phyloP scores from a whole-genome alignment of 2,797 vertebrate genomes.

The Lepus townsendii region DNA sequence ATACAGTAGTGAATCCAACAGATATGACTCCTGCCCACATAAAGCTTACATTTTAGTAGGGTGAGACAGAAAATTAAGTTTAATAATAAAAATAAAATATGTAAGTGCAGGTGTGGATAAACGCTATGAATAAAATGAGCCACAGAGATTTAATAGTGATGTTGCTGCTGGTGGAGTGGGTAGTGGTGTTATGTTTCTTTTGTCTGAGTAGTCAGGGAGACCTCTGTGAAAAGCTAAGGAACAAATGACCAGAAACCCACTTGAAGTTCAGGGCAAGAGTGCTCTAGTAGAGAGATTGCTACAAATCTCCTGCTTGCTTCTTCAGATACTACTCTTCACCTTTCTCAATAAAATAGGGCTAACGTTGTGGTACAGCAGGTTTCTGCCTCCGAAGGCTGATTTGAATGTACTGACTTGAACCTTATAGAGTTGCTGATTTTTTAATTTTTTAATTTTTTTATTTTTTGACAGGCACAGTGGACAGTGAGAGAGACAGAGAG shows the following conservation, averaged over 20 bases:
- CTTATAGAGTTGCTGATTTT: not conserved
- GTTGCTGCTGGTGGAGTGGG: not conserved
- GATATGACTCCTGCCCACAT: not conserved
- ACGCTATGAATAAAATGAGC: constrained; percentile 24
- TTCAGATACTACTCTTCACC: not conserved
- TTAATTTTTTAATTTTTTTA: no score
- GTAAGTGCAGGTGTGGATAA: not conserved
- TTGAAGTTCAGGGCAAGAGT: not conserved
- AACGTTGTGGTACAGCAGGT: not conserved
- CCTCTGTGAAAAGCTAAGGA: not conserved
- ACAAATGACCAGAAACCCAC: not conserved
- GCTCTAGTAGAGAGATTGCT: not conserved
- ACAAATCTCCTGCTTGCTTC: not conserved
- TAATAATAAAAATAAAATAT: constrained; percentile 49
- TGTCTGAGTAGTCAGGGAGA: not conserved
- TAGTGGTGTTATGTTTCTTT: not conserved
- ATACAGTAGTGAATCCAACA: not conserved
- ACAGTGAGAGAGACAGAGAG: no score
- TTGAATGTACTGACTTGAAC: not conserved
- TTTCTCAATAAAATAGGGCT: not conserved
- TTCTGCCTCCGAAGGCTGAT: not conserved
- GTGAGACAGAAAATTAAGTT: constrained; percentile 17
- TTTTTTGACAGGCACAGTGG: no score
- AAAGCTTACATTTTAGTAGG: not conserved
- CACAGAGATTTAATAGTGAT: not conserved